Evolutionary conservation across 2,888 invertebrate species (phyloP).

Genomic region (Hyles lineata): DNA sequence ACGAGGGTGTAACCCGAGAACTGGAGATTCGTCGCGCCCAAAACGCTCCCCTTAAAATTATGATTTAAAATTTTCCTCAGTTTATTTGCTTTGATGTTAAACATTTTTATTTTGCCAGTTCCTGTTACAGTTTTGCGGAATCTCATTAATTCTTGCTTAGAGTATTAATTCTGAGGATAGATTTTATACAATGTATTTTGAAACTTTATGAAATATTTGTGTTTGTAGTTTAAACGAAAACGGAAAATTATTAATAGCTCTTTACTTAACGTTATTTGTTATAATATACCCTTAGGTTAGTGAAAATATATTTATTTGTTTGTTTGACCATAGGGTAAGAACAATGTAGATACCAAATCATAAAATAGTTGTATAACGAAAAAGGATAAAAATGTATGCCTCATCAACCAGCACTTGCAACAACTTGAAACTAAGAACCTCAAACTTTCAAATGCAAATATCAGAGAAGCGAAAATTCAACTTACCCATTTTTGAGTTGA

Average conservation of each 20-base stretch:
- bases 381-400: too few relatives aligned
- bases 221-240: too few relatives aligned
- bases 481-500: slow-evolving; percentile 5
- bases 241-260: too few relatives aligned
- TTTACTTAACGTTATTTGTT: too few relatives aligned
- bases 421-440: background rate
- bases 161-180: background rate
- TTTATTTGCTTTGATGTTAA: slow-evolving; percentile 5
- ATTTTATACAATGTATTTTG: background rate
- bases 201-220: too few relatives aligned
- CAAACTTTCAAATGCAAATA: background rate
- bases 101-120: slow-evolving; percentile 3
- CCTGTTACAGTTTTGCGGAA: background rate
- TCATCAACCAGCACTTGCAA: background rate
- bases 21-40: slow-evolving; percentile 33
- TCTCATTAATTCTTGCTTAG: background rate
- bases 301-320: too few relatives aligned
- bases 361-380: too few relatives aligned
- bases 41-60: slow-evolving; percentile 32
- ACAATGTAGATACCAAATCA: too few relatives aligned
- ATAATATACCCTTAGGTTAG: too few relatives aligned
- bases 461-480: slow-evolving; percentile 9
- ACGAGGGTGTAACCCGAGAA: slow-evolving; percentile 41
- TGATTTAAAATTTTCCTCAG: slow-evolving; percentile 16
- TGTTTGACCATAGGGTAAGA: too few relatives aligned